A percentile compares a stretch with the other conserved stretches of the same genome.
Evolutionary conservation across 2,797 vertebrate species (phyloP).

Genomic region (Falco concolor): DNA sequence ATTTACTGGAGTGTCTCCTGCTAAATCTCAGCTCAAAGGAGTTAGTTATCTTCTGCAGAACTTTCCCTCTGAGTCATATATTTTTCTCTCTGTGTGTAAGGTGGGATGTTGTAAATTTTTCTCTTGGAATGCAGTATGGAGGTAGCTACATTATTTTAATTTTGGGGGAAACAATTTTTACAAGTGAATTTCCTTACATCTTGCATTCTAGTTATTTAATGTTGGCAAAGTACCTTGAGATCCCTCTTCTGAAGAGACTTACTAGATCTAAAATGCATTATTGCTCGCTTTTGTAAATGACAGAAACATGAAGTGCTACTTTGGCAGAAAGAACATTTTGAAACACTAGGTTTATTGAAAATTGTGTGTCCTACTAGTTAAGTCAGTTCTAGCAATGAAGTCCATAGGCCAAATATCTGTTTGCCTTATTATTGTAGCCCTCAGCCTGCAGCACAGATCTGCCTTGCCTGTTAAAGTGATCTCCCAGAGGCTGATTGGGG

Average conservation of each 20-base stretch:
- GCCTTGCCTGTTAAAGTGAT: not conserved
- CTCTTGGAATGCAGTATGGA: not conserved
- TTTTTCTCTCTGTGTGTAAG: not conserved
- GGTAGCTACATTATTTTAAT: fast-evolving
- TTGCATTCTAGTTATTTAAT: not conserved
- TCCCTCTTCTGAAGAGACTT: not conserved
- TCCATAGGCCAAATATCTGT: not conserved
- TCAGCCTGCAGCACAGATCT: not conserved
- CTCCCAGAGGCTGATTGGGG: not conserved
- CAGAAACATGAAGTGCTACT: conserved; percentile 4
- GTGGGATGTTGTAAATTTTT: not conserved
- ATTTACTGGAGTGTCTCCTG: not conserved
- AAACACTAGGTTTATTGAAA: conserved; percentile 24
- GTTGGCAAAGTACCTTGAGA: not conserved
- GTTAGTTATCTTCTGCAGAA: not conserved
- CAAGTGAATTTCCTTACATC: not conserved
- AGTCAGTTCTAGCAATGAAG: not conserved
- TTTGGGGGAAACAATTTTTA: not conserved
- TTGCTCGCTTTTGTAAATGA: not conserved
- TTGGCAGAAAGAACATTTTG: conserved; percentile 6
- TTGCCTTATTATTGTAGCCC: not conserved
- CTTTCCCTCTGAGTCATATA: not conserved
- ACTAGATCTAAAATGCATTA: conserved; percentile 12
- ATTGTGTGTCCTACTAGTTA: not conserved
- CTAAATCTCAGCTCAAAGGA: not conserved